These are phyloP conservation scores for Anguilla anguilla DNA, from an alignment of 2,797 vertebrate species.

Conservation along the genomic window DNA sequence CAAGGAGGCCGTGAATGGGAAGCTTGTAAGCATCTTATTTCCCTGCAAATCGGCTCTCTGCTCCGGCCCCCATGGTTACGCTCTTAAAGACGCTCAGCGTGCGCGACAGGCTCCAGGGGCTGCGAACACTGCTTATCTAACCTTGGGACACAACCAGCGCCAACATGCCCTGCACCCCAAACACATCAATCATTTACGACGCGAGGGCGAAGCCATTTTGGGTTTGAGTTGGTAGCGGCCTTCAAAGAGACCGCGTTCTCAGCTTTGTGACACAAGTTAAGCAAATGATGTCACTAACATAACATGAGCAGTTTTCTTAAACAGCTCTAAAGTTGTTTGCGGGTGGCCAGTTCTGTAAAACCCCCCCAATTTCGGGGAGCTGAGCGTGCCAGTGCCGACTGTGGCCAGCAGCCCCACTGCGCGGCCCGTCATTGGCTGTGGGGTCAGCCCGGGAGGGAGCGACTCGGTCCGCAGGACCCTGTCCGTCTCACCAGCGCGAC, in stretches of 20 bases:
- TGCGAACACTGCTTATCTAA: constrained; percentile 53
- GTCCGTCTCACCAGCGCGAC: not conserved
- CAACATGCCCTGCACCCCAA: not conserved
- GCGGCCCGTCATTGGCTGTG: not conserved
- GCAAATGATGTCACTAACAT: constrained; percentile 16
- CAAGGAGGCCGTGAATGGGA: not conserved
- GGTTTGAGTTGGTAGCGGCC: not conserved
- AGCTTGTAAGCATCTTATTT: constrained; percentile 2
- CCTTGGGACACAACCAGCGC: constrained; percentile 37
- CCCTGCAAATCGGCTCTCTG: not conserved
- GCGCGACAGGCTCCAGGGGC: constrained; percentile 23
- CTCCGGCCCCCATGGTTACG: not conserved
- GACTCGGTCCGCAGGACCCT: not conserved
- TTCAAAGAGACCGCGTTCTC: not conserved
- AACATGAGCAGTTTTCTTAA: not conserved
- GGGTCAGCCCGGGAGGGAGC: not conserved
- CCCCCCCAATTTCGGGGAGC: not conserved
- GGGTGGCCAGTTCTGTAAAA: not conserved
- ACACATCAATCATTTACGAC: not conserved
- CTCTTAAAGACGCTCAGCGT: not conserved
- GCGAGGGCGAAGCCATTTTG: not conserved
- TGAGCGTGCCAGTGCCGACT: constrained; percentile 12
- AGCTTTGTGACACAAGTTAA: not conserved
- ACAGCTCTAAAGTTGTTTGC: not conserved
- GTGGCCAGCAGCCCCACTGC: not conserved